Evolutionary conservation across 2,113 vertebrate species (phyloP).

Genomic region (Rattus rattus): DNA sequence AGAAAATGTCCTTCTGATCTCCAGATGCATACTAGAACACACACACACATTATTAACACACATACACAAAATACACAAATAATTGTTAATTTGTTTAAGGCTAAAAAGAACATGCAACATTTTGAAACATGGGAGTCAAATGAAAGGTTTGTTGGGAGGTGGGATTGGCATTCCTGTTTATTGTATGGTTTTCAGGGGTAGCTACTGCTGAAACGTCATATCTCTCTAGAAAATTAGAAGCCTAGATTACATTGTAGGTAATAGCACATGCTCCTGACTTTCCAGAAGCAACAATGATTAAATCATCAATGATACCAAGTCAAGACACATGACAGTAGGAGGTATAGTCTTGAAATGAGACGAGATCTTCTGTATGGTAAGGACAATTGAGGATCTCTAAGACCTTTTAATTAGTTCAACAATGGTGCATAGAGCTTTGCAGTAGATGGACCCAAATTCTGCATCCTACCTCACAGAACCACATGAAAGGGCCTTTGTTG

Average conservation of each 20-base stretch:
- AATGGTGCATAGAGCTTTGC: background rate
- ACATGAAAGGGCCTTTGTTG: background rate
- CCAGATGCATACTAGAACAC: background rate
- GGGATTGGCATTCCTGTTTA: background rate
- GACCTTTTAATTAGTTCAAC: background rate
- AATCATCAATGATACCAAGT: slow-evolving; percentile 43
- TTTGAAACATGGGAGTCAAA: slow-evolving; percentile 4
- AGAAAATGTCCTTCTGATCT: background rate
- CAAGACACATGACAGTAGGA: background rate
- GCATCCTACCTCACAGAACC: background rate
- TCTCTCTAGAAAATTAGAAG: slow-evolving; percentile 65
- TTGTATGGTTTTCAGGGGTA: slow-evolving; percentile 45
- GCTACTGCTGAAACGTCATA: background rate
- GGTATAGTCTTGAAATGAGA: background rate
- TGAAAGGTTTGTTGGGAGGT: slow-evolving; percentile 49
- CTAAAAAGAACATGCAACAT: background rate
- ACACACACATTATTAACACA: background rate
- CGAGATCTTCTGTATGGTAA: background rate
- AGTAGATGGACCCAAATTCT: background rate
- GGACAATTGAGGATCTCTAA: background rate
- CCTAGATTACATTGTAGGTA: slow-evolving; percentile 51
- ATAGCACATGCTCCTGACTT: slow-evolving; percentile 57
- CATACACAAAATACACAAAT: background rate
- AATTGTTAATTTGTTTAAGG: background rate
- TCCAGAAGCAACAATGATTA: slow-evolving; percentile 45